These are phyloP conservation scores for Athetis lepigone DNA, from an alignment of 2,888 invertebrate genomes.

Conservation along the genomic window DNA sequence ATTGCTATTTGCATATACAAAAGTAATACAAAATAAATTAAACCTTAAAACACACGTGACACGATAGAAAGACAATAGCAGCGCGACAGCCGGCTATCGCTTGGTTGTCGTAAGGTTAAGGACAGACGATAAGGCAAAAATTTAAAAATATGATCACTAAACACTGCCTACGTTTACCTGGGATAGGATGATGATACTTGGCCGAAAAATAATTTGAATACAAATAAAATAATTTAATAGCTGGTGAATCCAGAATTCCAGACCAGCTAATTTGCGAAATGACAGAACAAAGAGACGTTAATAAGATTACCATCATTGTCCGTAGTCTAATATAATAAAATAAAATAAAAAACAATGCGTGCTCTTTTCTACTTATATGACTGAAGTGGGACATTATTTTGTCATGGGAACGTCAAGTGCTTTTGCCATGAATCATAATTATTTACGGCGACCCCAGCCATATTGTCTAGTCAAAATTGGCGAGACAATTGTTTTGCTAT, in stretches of 20 bases:
- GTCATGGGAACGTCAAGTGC: constrained; percentile 1
- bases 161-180: background rate
- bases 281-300: background rate
- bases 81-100: no score
- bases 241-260: background rate
- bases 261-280: constrained; percentile 4
- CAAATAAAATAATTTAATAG: no score
- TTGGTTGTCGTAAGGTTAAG: no score
- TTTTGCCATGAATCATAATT: constrained; percentile 30
- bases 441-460: constrained; percentile 1
- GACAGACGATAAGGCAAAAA: no score
- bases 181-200: no score
- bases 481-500: background rate
- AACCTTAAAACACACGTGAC: no score
- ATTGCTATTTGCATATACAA: no score
- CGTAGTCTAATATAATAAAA: background rate
- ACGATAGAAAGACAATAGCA: no score
- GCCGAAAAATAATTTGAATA: no score
- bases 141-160: background rate
- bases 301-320: background rate
- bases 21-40: no score
- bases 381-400: constrained; percentile 19
- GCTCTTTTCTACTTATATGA: constrained; percentile 2
- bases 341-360: constrained; percentile 14
- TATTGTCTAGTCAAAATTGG: constrained; percentile 1